phyloP scores from a whole-genome alignment of 2,113 vertebrate species.

The Octodon degus region DNA sequence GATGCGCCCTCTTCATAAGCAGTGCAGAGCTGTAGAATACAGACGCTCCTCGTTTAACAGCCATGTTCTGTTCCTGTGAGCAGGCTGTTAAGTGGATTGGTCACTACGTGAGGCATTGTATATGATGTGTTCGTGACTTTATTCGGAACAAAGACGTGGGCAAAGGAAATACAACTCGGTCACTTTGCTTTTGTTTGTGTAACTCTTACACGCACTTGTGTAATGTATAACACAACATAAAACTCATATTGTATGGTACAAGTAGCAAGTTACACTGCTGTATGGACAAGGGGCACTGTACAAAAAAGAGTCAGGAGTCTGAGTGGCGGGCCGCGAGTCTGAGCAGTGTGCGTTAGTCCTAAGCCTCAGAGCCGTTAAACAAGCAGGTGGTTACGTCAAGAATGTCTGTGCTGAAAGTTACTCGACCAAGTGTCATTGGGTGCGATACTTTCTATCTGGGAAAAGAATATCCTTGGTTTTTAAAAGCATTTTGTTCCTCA shows the following conservation, averaged over 20 bases:
- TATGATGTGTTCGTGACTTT: not conserved
- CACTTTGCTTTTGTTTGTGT: not conserved
- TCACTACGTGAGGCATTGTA: not conserved
- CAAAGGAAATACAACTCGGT: not conserved
- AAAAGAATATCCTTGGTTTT: conserved; percentile 46
- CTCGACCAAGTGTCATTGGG: conserved; percentile 26
- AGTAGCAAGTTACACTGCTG: not conserved
- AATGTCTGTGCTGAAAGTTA: not conserved
- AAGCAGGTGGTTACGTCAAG: not conserved
- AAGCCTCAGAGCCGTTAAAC: not conserved
- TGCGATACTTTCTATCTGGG: not conserved
- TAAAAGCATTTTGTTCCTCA: conserved; percentile 38
- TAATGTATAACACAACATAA: not conserved
- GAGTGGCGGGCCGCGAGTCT: not conserved
- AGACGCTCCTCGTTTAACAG: not conserved
- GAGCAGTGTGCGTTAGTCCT: not conserved
- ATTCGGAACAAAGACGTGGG: not conserved
- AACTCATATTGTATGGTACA: not conserved
- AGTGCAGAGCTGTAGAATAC: not conserved
- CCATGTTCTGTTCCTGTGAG: not conserved
- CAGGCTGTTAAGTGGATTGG: not conserved
- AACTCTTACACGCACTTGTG: not conserved
- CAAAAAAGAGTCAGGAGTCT: not conserved
- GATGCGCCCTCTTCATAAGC: not conserved
- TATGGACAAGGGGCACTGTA: not conserved